These are phyloP conservation scores for Panzeria rudis DNA, from an alignment of 2,888 invertebrate genomes.

Conservation along the genomic window DNA sequence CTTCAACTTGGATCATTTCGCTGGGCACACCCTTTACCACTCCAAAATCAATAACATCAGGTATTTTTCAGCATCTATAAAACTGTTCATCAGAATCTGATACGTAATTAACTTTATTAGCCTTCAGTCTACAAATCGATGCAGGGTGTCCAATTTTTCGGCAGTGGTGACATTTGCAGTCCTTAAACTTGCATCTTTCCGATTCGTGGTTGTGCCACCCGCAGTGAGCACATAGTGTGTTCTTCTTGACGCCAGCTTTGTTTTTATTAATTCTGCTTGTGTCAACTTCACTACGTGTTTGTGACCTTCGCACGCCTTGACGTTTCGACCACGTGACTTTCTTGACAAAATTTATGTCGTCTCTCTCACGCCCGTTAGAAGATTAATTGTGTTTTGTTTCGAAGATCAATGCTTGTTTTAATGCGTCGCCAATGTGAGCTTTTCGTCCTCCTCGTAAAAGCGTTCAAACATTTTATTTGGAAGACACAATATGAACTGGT, in stretches of 20 bases:
- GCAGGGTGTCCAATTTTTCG: constrained; percentile 17
- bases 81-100: constrained; percentile 5
- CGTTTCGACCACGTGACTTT: not conserved
- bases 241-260: not conserved
- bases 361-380: not conserved
- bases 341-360: constrained; percentile 13
- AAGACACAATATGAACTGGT: constrained; percentile 34
- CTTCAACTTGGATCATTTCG: too few species aligned
- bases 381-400: constrained; percentile 22
- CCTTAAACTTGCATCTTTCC: constrained; percentile 20
- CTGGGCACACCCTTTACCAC: too few species aligned
- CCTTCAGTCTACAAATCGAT: constrained; percentile 4
- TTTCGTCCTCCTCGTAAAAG: constrained; percentile 33
- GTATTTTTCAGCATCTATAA: too few species aligned
- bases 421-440: not conserved
- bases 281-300: not conserved
- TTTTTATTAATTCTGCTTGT: not conserved
- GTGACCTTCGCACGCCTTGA: not conserved
- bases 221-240: constrained; percentile 14
- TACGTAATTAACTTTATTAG: constrained; percentile 15
- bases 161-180: constrained; percentile 18
- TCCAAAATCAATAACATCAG: too few species aligned
- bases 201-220: constrained; percentile 38
- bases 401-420: constrained; percentile 29
- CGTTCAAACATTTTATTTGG: constrained; percentile 29